Percentiles rank a stretch among this genome's conserved stretches.
phyloP scores from a whole-genome alignment of 2,797 vertebrate genomes.

The Erpetoichthys calabaricus region DNA sequence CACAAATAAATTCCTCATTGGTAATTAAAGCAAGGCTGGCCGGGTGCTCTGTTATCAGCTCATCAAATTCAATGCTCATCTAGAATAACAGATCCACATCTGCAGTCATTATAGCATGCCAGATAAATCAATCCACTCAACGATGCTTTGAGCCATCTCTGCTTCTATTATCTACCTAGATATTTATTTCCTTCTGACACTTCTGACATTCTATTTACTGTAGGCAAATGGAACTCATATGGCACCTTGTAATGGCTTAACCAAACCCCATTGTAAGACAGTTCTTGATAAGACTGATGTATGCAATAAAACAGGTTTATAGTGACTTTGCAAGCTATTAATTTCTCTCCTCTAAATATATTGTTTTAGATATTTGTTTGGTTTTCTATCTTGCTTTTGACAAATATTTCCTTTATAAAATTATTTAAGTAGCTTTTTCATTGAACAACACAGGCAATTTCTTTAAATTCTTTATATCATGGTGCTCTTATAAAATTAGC shows the following conservation, averaged over 20 bases:
- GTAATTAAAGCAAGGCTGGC: slow-evolving; percentile 71
- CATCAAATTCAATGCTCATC: slow-evolving; percentile 64
- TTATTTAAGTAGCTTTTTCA: too few species aligned
- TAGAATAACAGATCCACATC: slow-evolving; percentile 68
- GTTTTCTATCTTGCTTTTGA: too few species aligned
- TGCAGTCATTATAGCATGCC: slow-evolving; percentile 61
- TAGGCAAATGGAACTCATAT: slow-evolving; percentile 66
- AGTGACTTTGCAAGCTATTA: slow-evolving; percentile 17
- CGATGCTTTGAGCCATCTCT: slow-evolving; percentile 58
- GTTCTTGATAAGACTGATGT: slow-evolving; percentile 56
- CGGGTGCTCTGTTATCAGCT: slow-evolving; percentile 59
- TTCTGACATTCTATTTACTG: slow-evolving; percentile 73
- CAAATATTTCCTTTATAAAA: too few species aligned
- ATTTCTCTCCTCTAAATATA: slow-evolving; percentile 15
- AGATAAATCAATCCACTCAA: slow-evolving; percentile 67
- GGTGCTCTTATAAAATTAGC: too few species aligned
- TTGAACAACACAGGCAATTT: too few species aligned
- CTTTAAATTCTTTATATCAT: too few species aligned
- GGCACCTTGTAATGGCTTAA: slow-evolving; percentile 61
- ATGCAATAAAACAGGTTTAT: slow-evolving; percentile 55
- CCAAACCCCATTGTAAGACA: slow-evolving; percentile 53
- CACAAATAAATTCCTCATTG: slow-evolving; percentile 65
- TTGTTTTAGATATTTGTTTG: too few species aligned
- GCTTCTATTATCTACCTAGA: slow-evolving; percentile 60
- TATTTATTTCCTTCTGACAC: slow-evolving; percentile 69